Percentiles rank a stretch among this genome's conserved stretches.
Evolutionary conservation across 1,140 invertebrate species (phyloP).

Genomic region (Microplitis demolitor): DNA sequence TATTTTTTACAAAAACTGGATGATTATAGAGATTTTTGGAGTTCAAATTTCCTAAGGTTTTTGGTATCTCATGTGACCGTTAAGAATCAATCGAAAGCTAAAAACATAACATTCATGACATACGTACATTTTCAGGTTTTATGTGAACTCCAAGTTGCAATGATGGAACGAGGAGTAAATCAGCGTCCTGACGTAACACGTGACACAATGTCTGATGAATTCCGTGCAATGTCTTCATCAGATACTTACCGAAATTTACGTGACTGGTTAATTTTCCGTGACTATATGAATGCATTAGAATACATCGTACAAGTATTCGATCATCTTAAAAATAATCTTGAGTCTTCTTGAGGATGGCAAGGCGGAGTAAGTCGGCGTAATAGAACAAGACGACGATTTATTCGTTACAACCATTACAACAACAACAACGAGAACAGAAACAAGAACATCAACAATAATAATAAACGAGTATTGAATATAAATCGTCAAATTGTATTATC

Average conservation of each 20-base stretch:
- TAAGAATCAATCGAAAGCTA: too few relatives aligned
- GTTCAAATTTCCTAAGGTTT: too few relatives aligned
- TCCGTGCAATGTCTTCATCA: slow-evolving; percentile 52
- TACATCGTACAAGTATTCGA: slow-evolving; percentile 66
- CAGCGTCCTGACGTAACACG: slow-evolving; percentile 61
- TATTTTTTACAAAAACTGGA: too few relatives aligned
- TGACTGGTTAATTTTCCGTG: slow-evolving; percentile 71
- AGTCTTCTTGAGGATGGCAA: slow-evolving; percentile 46
- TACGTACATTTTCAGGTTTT: slow-evolving; percentile 55
- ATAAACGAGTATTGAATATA: not conserved
- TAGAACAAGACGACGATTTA: slow-evolving; percentile 41
- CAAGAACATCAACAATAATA: not conserved
- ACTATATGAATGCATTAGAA: slow-evolving; percentile 70
- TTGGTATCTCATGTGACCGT: too few relatives aligned
- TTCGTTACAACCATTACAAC: not conserved
- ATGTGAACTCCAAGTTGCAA: slow-evolving; percentile 64
- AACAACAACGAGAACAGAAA: not conserved
- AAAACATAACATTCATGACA: too few relatives aligned
- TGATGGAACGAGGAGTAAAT: slow-evolving; percentile 63
- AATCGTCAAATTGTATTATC: too few relatives aligned
- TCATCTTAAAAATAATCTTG: slow-evolving; percentile 46
- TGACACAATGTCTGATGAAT: slow-evolving; percentile 64
- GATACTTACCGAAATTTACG: slow-evolving; percentile 62
- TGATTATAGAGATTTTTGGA: too few relatives aligned
- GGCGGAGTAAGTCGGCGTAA: slow-evolving; percentile 43